phyloP scores from a whole-genome alignment of 2,888 invertebrate species.

The Hymenopus coronatus region DNA sequence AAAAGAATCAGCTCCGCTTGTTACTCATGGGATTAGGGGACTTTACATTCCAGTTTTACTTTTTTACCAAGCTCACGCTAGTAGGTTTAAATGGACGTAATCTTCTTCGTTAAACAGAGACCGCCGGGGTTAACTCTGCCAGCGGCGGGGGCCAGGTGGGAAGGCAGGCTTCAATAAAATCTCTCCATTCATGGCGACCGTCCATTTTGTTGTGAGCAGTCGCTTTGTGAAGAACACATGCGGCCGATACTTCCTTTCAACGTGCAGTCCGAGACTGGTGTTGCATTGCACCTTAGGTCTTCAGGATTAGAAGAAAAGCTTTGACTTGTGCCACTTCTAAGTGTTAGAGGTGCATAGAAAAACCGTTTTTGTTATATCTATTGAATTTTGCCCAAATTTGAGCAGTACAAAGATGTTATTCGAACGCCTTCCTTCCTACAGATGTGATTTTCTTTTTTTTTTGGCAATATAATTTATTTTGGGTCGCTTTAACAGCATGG shows the following conservation, averaged over 20 bases:
- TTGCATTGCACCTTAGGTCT: no score
- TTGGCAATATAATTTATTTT: no score
- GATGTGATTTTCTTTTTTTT: no score
- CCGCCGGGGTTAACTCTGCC: background rate
- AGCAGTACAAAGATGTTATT: no score
- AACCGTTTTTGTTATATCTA: background rate
- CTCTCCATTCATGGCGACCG: background rate
- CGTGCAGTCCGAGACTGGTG: no score
- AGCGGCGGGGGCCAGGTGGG: no score
- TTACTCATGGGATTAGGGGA: background rate
- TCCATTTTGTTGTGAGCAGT: background rate
- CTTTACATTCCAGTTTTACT: background rate
- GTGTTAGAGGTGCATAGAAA: background rate
- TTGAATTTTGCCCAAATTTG: no score
- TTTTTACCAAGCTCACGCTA: background rate
- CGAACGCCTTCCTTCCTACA: no score
- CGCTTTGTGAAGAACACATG: background rate
- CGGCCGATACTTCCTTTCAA: background rate
- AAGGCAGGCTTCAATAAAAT: background rate
- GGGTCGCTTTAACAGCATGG: no score
- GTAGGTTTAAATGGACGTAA: no score
- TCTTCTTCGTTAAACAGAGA: background rate
- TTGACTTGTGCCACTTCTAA: background rate
- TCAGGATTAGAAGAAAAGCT: background rate
- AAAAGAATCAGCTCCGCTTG: background rate